Conservation (phyloP, 2,797 vertebrate species). For the Coilia nasus region DNA sequence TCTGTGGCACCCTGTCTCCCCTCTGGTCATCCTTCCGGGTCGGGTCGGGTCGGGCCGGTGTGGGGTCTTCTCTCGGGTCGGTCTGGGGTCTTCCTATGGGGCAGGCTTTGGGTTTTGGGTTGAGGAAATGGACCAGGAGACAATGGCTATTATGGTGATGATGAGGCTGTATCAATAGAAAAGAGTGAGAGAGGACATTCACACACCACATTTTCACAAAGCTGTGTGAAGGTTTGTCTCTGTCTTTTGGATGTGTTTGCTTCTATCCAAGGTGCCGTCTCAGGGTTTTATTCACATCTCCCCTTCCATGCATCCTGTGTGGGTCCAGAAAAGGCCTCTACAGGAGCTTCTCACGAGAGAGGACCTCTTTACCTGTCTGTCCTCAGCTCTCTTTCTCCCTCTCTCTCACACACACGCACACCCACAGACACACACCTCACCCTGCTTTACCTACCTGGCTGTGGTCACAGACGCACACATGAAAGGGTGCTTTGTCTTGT, state of each 20-base stretch:
- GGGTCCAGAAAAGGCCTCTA: background rate
- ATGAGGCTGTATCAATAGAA: background rate
- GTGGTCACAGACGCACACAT: background rate
- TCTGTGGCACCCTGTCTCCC: slow-evolving; percentile 5
- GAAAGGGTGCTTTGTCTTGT: background rate
- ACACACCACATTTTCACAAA: background rate
- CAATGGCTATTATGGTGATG: background rate
- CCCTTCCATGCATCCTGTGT: background rate
- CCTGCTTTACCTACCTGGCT: slow-evolving; percentile 2
- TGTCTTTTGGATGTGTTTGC: background rate
- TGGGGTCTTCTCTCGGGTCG: background rate
- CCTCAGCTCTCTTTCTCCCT: background rate
- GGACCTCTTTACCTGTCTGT: background rate
- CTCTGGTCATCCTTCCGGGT: background rate
- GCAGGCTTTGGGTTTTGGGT: background rate
- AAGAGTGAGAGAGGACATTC: background rate
- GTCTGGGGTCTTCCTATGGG: no score
- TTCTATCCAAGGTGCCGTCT: background rate
- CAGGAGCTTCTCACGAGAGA: background rate
- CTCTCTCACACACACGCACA: background rate
- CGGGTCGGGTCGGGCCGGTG: background rate
- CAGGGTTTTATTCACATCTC: background rate
- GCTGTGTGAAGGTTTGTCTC: background rate
- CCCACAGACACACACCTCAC: background rate
- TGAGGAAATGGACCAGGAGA: background rate